These are phyloP conservation scores for Anthrax anthrax DNA, from an alignment of 2,888 invertebrate genomes.

Conservation along the genomic window DNA sequence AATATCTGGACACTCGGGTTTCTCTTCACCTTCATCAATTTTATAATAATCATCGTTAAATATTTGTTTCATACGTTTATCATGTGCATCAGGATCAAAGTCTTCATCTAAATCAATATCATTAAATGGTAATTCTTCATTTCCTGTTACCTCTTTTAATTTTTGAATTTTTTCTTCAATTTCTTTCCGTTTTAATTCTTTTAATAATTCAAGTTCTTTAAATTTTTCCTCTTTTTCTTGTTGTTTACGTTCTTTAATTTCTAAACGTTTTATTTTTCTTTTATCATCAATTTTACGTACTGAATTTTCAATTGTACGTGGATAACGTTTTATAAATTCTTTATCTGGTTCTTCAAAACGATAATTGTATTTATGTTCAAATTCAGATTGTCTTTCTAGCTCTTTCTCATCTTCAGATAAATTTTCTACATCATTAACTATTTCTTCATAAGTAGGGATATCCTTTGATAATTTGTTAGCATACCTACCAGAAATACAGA, in stretches of 20 bases:
- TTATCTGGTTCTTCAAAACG: constrained; percentile 92
- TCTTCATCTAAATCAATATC: constrained; percentile 76
- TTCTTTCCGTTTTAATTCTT: constrained; percentile 76
- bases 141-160: constrained; percentile 78
- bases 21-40: constrained; percentile 50
- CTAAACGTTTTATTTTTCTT: constrained; percentile 62
- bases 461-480: constrained; percentile 37
- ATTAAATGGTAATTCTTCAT: constrained; percentile 41
- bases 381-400: constrained; percentile 71
- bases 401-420: constrained; percentile 66
- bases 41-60: constrained; percentile 82
- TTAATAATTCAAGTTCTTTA: constrained; percentile 76
- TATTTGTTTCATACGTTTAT: constrained; percentile 68
- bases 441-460: constrained; percentile 50
- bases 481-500: constrained; percentile 26
- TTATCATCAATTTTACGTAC: constrained; percentile 66
- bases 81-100: constrained; percentile 81
- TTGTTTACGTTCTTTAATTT: constrained; percentile 57
- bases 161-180: constrained; percentile 77
- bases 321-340: constrained; percentile 83
- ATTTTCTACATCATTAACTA: constrained; percentile 39
- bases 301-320: constrained; percentile 72
- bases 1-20: constrained; percentile 76
- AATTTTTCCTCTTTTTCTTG: constrained; percentile 64
- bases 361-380: constrained; percentile 91